Base-by-base conservation (phyloP, 2,888 invertebrate species). In the Cenopis cana region DNA sequence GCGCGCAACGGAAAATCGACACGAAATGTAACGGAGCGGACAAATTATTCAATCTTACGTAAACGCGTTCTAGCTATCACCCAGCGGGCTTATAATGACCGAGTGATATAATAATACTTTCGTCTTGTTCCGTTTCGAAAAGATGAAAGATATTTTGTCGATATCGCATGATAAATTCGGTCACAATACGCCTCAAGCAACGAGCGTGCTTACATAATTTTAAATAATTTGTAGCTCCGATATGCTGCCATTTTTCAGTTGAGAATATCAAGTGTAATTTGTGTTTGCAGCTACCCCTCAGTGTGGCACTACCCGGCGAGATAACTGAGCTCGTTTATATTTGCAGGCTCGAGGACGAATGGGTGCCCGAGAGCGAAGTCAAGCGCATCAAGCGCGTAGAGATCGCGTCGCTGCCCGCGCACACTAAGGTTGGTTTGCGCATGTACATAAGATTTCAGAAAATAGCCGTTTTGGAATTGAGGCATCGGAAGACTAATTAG, bases 271-370 rank as follows among this genome's bases (percentile, higher is more conserved):
- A 24, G 49, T 29, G n/a, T 24, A 36, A 50, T 54, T 59, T 81
- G 89, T 93, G 91, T 91, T 92, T 91, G 92, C 92, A 90, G 91
- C 86, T 82, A 71, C 80, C 66, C 67, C 78, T 79, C 86, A 83
- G 89, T 89, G 91, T 91, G 93, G 92, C 91, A 81, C 85, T 55
- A 8, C 0, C 0, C 0, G 0, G 2, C 10, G 18, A 67, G 2
- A 10, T 8, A 10, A 66, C 71, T 82, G 72, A 79, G 56, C 3
- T 14, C 0, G 1, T 74, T 75, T 76, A 60, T n/a, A 54, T 67
- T 93, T 93, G 12, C 93, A 98, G 98, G 82, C 90, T 97, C 86
- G 96, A 97, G 20, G 98, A 98, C 89, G 96, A 97, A 85, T 98
- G 98, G 98, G 94, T 98, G 76, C 93, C 95, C 0, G 97, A 97